phyloP scores from a whole-genome alignment of 2,888 invertebrate species.

The Cerastis rubricosa region DNA sequence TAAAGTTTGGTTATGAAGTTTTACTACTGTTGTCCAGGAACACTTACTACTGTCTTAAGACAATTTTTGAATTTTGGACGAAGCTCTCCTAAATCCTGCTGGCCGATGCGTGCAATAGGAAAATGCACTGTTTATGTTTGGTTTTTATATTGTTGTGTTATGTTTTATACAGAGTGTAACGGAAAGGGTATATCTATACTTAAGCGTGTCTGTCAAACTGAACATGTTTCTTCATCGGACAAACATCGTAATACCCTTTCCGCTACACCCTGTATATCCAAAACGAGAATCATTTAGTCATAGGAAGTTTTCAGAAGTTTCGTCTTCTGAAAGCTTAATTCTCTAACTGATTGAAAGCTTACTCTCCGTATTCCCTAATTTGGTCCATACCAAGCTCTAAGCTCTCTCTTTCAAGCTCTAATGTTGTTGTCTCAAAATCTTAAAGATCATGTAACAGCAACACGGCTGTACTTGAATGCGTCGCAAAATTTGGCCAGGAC shows the following conservation, averaged over 20 bases:
- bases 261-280: too few relatives aligned
- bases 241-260: too few relatives aligned
- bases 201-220: too few relatives aligned
- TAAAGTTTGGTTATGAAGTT: too few relatives aligned
- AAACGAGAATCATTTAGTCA: background rate
- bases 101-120: background rate
- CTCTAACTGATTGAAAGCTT: background rate
- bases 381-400: background rate
- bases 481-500: constrained; percentile 80
- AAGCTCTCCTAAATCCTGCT: background rate
- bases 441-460: constrained; percentile 68
- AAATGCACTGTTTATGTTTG: background rate
- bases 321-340: background rate
- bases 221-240: too few relatives aligned
- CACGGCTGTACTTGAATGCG: constrained; percentile 83
- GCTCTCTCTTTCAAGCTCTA: background rate
- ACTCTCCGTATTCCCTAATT: background rate
- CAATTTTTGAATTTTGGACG: rapidly evolving
- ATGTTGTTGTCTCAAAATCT: constrained; percentile 14
- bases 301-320: background rate
- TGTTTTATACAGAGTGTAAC: too few relatives aligned
- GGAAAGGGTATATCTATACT: too few relatives aligned
- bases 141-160: background rate
- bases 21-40: background rate
- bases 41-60: background rate